Base-by-base conservation (phyloP, 2,888 invertebrate species). In the Apamea monoglypha region DNA sequence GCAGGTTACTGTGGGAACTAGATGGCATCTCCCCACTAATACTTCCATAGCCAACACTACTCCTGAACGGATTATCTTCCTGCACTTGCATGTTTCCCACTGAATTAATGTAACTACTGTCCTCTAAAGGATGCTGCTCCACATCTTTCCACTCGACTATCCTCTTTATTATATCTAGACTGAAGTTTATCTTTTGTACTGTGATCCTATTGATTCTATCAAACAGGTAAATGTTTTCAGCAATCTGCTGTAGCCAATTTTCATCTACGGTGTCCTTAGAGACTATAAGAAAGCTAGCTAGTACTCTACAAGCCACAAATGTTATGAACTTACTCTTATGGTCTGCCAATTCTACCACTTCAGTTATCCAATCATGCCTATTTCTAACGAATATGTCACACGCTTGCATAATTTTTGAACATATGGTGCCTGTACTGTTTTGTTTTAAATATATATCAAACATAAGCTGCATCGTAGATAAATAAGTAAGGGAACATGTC, bases 121-220 rank as follows among this genome's bases (percentile, higher is more conserved):
- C 98, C 91, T 98, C 98, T 63, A 98, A 93, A 0, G 98, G 98
- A 96, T 98, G 98, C 89, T 98, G 97, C 92, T 98, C 98, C 50
- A 98, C 96, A 94, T 99, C 98, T 91, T 98, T 99, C 98, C 98
- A 99, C 92, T 99, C 99, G 0, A 99, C 98, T 90, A 99, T 98
- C 89, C 98, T 97, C 92, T 98, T 98, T 74, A 99, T 98, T 69
- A 99, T 97, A 92, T 99, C 98, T 89, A 99, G 96, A 85, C 98
- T 98, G 94, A 98, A 98, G 90, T 98, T 98, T 93, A 98, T 98
- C 94, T 98, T 98, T 91, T 97, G 97, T 76, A 98, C 97, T 77
- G 98, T 97, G 76, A 97, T 96, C 92, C 97, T 97, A 93, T 98
- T 98, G 71, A 97, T 97, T 90, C 97, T 97, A 92, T 98, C 97